phyloP scores from a whole-genome alignment of 1,140 invertebrate species.

The Leucophenga varia region DNA sequence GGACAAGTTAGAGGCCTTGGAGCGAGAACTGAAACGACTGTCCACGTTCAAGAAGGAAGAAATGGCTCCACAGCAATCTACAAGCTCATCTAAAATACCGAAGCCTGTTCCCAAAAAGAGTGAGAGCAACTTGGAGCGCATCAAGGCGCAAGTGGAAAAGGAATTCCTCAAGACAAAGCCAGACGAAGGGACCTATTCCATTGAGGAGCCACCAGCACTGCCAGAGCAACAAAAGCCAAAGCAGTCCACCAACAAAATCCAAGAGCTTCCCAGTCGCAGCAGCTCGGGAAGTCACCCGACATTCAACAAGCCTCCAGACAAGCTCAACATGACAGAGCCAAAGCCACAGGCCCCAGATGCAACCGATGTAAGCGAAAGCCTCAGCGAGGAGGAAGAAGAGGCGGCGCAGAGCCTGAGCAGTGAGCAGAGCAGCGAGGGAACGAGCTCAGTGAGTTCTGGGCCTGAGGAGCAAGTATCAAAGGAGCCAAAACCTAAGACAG shows the following conservation, averaged over 20 bases:
- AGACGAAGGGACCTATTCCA: conserved; percentile 36
- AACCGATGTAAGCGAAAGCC: conserved; percentile 39
- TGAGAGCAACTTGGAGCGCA: conserved; percentile 20
- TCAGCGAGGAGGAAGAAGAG: conserved; percentile 24
- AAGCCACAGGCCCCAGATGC: too few species aligned
- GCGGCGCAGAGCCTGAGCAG: too few species aligned
- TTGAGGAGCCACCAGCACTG: too few species aligned
- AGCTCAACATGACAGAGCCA: too few species aligned
- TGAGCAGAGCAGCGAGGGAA: too few species aligned
- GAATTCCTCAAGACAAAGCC: conserved; percentile 27
- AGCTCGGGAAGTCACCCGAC: conserved; percentile 26
- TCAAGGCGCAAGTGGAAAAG: conserved; percentile 28
- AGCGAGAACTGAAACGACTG: conserved; percentile 31
- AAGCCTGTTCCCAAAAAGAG: conserved; percentile 24
- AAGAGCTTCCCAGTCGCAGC: conserved; percentile 13
- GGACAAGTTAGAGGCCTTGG: conserved; percentile 38
- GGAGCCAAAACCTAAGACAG: too few species aligned
- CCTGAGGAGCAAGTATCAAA: too few species aligned
- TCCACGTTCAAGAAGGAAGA: conserved; percentile 1
- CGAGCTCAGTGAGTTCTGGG: too few species aligned
- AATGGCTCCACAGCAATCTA: neutral
- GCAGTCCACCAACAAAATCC: conserved; percentile 8
- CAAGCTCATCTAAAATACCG: conserved; percentile 28
- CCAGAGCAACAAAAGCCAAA: conserved; percentile 7
- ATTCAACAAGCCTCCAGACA: conserved; percentile 11